These are phyloP conservation scores for Diadromus collaris DNA, from an alignment of 2,888 invertebrate species.

Conservation along the genomic window DNA sequence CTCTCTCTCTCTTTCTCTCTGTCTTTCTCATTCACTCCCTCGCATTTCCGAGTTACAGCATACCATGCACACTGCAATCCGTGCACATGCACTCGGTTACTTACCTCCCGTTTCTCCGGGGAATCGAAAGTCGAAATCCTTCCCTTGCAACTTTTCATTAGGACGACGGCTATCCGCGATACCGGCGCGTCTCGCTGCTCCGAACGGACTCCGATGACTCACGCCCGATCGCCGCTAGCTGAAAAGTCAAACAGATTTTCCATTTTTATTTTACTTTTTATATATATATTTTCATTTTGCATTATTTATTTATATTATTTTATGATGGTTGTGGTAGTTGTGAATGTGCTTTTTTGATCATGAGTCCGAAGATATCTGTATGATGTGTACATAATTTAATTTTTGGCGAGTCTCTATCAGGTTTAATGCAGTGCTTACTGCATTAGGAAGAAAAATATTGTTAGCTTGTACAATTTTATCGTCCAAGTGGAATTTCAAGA, in stretches of 20 bases:
- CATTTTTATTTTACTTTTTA: background rate
- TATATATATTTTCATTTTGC: too few relatives aligned
- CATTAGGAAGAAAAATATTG: too few relatives aligned
- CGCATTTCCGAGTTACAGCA: constrained; percentile 52
- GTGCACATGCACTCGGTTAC: constrained; percentile 44
- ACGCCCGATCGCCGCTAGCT: background rate
- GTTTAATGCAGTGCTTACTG: too few relatives aligned
- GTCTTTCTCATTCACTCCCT: constrained; percentile 44
- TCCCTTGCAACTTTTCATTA: constrained; percentile 44
- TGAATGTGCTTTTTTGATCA: too few relatives aligned
- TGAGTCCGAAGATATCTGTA: too few relatives aligned
- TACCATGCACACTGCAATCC: constrained; percentile 28
- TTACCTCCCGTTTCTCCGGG: constrained; percentile 33
- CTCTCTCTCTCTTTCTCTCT: constrained; percentile 37
- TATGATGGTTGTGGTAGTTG: too few relatives aligned
- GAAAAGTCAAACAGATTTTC: background rate
- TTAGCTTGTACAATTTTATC: too few relatives aligned
- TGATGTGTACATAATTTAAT: too few relatives aligned
- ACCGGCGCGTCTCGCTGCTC: background rate
- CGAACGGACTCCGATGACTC: background rate
- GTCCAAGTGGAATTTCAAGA: too few relatives aligned
- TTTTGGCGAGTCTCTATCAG: too few relatives aligned
- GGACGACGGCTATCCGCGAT: background rate
- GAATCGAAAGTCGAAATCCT: constrained; percentile 49
- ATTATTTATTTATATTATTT: too few relatives aligned